These are phyloP conservation scores for Eurois occulta DNA, from an alignment of 2,888 invertebrate species.

Conservation along the genomic window DNA sequence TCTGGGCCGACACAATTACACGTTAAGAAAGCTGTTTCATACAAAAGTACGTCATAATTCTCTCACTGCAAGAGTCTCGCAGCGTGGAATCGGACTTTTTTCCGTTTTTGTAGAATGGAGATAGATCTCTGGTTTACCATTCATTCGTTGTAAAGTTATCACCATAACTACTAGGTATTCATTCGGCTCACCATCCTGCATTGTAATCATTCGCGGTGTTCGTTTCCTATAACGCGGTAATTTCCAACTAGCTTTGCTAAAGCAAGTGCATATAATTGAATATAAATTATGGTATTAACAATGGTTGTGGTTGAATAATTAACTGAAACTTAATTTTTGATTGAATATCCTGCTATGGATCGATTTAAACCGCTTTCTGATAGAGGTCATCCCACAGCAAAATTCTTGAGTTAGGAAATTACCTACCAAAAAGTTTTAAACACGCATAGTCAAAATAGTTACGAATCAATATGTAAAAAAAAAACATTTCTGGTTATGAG, in stretches of 20 bases:
- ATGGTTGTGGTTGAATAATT: background rate
- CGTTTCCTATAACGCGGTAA: background rate
- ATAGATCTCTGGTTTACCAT: background rate
- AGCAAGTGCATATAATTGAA: background rate
- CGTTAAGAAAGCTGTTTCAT: background rate
- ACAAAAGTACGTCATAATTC: background rate
- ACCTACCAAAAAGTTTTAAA: background rate
- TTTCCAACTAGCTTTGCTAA: background rate
- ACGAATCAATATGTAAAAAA: background rate
- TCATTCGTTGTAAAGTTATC: background rate
- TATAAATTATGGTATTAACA: background rate
- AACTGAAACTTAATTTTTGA: background rate
- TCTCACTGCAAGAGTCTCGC: background rate
- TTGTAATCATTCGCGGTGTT: slow-evolving; percentile 27
- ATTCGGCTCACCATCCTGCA: slow-evolving; percentile 8
- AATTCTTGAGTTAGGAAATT: background rate
- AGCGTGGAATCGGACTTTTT: background rate
- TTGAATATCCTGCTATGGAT: background rate
- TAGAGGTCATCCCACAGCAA: background rate
- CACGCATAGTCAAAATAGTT: background rate
- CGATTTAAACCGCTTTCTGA: background rate
- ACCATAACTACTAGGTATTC: background rate
- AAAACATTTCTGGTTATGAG: slow-evolving; percentile 22
- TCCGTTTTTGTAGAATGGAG: background rate
- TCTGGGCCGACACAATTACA: background rate